Conservation (phyloP, 2,797 vertebrate genomes). For the Neostethus bicornis region DNA sequence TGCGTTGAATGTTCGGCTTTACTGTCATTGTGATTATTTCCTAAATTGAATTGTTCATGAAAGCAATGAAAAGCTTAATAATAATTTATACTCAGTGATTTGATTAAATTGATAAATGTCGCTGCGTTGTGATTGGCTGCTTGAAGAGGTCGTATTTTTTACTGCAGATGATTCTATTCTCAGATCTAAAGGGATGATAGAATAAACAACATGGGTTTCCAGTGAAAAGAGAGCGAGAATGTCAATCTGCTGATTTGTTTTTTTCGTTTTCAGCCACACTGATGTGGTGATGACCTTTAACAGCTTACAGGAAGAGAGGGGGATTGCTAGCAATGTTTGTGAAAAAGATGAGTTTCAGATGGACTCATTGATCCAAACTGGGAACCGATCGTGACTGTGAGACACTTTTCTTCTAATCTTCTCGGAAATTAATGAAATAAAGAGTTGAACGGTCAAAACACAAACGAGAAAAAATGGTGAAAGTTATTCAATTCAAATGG, state of each 20-base stretch:
- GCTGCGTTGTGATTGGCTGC: not conserved
- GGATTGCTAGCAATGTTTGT: not conserved
- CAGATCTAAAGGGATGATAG: conserved; percentile 7
- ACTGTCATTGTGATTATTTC: no score
- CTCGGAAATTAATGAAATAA: no score
- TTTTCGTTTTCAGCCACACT: conserved; percentile 3
- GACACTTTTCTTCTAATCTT: no score
- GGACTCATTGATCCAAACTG: not conserved
- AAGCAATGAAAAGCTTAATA: not conserved
- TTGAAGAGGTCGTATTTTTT: not conserved
- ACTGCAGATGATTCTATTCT: no score
- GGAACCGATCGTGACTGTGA: no score
- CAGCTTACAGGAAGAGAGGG: not conserved
- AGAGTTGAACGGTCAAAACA: no score
- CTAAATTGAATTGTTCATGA: no score
- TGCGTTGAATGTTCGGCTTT: no score
- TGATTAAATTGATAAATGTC: not conserved
- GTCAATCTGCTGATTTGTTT: not conserved
- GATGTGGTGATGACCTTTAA: conserved; percentile 4
- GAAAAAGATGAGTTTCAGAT: not conserved
- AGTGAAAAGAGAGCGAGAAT: conserved; percentile 4
- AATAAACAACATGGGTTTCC: not conserved
- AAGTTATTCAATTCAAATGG: no score
- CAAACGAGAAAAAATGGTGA: no score
- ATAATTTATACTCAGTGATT: conserved; percentile 4